Conservation (phyloP, 2,888 invertebrate genomes). For the Hydrotaea diabolus region DNA sequence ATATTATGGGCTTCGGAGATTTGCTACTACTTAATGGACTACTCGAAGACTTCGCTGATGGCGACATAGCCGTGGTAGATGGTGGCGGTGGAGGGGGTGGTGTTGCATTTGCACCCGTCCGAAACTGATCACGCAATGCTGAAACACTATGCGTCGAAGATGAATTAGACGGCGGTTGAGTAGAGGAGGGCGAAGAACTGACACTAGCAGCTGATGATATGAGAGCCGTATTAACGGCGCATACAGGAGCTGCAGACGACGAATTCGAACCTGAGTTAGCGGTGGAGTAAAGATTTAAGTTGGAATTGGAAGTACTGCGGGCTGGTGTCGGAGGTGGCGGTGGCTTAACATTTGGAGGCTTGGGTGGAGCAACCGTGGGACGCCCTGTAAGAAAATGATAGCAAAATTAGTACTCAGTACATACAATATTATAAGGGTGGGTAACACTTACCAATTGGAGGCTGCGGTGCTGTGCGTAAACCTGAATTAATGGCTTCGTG, state of each 20-base stretch:
- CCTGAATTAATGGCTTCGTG: conserved; percentile 76
- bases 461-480: conserved; percentile 78
- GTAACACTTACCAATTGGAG: conserved; percentile 78
- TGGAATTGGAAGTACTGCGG: conserved; percentile 80
- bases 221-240: conserved; percentile 75
- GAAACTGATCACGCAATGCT: conserved; percentile 79
- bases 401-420: background rate
- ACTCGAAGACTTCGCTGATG: conserved; percentile 67
- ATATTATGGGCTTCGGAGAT: conserved; percentile 74
- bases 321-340: conserved; percentile 81
- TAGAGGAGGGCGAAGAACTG: conserved; percentile 64
- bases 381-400: conserved; percentile 73
- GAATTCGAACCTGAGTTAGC: conserved; percentile 51
- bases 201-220: conserved; percentile 71
- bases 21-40: conserved; percentile 71
- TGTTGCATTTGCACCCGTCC: conserved; percentile 72
- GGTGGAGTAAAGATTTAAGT: conserved; percentile 75
- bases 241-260: conserved; percentile 68
- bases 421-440: background rate
- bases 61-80: conserved; percentile 69
- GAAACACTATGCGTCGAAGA: conserved; percentile 77
- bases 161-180: conserved; percentile 74
- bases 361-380: conserved; percentile 78
- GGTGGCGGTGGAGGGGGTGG: conserved; percentile 73
- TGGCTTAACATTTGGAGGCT: conserved; percentile 79